Base-by-base conservation (phyloP, 1,140 invertebrate species). In the Pseudomyrmex cubaensis region DNA sequence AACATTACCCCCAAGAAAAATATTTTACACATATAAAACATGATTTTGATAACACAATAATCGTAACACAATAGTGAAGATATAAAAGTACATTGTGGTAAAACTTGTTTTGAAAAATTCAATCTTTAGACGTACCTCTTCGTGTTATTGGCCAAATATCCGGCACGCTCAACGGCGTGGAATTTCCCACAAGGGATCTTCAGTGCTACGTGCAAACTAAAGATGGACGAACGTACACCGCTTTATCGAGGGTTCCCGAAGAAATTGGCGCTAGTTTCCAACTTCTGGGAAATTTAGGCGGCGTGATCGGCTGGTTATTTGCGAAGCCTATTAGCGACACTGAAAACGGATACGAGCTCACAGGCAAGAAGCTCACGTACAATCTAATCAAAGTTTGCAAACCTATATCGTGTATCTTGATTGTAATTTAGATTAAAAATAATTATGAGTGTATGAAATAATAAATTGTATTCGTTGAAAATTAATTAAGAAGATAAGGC, bases 121-220 rank as follows among this genome's bases (percentile, higher is more conserved):
- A 85, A 57, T 84, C 93, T 93, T 15, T 90, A 97, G 97, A 97
- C 89, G 94, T 96, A 2, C 97, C 98, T 0, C 95, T 98, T 64
- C 95, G 98, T 90, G 96, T 99, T 0, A 97, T 97, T 82, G 98
- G 98, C 1, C 97, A 97, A 93, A 94, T 99, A 1, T 95, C 95
- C 72, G 98, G 98, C 10, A 95, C 91, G 69, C 92, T 99, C 0
- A 99, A 99, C 91, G 96, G 96, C 20, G 92, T 97, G 35, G 92
- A 95, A 17, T 94, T 99, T 2, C 95, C 96, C 12, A 95, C 97
- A 52, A 95, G 97, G n/a, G 97, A 98, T 92, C 94, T 99, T 67
- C 98, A 99, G 94, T 97, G 98, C 0, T 99, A 99, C 92, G 96
- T 99, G 0, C 97, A 98, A 2, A 97, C 98, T 3, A 95, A 95